These are phyloP conservation scores for Psilopogon haemacephalus DNA, from an alignment of 2,113 vertebrate species.

Conservation along the genomic window DNA sequence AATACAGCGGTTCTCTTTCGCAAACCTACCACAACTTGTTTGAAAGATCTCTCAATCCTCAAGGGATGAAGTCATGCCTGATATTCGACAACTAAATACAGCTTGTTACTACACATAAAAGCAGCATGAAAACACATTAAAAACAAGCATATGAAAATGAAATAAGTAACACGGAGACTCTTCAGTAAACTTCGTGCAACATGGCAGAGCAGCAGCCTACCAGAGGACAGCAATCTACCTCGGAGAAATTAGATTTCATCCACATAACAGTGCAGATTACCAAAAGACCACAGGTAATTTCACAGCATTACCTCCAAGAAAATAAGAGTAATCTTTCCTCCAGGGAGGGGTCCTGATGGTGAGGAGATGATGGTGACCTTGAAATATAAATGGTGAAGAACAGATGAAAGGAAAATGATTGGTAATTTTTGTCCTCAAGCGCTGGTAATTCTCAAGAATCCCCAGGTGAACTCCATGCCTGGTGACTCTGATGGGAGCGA, in stretches of 20 bases:
- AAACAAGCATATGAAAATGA: background rate
- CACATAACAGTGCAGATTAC: slow-evolving; percentile 17
- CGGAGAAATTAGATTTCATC: slow-evolving; percentile 29
- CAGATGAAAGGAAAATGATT: slow-evolving; percentile 60
- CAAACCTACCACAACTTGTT: background rate
- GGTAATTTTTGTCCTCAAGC: slow-evolving; percentile 47
- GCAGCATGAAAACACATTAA: background rate
- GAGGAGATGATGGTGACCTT: slow-evolving; percentile 24
- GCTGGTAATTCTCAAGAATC: slow-evolving; percentile 22
- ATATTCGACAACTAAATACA: background rate
- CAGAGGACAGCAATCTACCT: slow-evolving; percentile 1
- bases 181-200: background rate
- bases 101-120: background rate
- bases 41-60: background rate
- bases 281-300: slow-evolving; percentile 29
- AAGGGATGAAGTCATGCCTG: background rate
- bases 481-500: background rate
- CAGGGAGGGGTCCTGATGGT: slow-evolving; percentile 32
- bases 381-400: slow-evolving; percentile 42
- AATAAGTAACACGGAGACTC: background rate
- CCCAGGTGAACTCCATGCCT: background rate
- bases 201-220: background rate
- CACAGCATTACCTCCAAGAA: slow-evolving; percentile 45
- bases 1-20: background rate
- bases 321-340: slow-evolving; percentile 61